These are phyloP conservation scores for Helicoverpa zea DNA, from an alignment of 1,140 invertebrate species.

Conservation along the genomic window DNA sequence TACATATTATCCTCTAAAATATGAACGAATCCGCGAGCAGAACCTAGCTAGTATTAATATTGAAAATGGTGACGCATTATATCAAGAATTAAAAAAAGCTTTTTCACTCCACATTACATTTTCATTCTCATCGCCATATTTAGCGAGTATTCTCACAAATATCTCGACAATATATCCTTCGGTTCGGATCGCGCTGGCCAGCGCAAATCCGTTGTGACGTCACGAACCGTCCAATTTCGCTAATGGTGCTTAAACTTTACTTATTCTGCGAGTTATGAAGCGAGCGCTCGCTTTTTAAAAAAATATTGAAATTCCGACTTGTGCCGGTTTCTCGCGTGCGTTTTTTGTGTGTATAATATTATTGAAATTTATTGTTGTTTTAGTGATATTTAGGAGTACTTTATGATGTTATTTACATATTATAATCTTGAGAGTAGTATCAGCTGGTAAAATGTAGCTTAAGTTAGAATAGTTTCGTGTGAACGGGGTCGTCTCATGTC, in stretches of 20 bases:
- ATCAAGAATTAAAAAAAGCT: not conserved
- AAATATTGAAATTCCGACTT: slow-evolving; percentile 23
- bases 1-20: no score
- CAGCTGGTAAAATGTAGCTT: no score
- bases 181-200: slow-evolving; percentile 39
- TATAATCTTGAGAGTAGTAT: no score
- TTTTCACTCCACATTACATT: slow-evolving; percentile 31
- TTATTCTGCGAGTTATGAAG: slow-evolving; percentile 69
- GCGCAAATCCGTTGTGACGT: slow-evolving; percentile 74
- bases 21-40: no score
- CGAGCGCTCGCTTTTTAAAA: slow-evolving; percentile 42
- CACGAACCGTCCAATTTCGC: slow-evolving; percentile 72
- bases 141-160: slow-evolving; percentile 21
- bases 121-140: slow-evolving; percentile 26
- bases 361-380: not conserved
- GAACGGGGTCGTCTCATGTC: no score
- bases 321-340: not conserved
- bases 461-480: no score
- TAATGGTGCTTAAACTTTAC: slow-evolving; percentile 77
- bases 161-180: slow-evolving; percentile 57
- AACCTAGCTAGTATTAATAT: not conserved
- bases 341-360: not conserved
- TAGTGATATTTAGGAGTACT: no score
- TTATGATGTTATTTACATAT: no score
- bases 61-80: not conserved